These are phyloP conservation scores for Poecilia latipinna DNA, from an alignment of 2,113 vertebrate genomes.

Conservation along the genomic window DNA sequence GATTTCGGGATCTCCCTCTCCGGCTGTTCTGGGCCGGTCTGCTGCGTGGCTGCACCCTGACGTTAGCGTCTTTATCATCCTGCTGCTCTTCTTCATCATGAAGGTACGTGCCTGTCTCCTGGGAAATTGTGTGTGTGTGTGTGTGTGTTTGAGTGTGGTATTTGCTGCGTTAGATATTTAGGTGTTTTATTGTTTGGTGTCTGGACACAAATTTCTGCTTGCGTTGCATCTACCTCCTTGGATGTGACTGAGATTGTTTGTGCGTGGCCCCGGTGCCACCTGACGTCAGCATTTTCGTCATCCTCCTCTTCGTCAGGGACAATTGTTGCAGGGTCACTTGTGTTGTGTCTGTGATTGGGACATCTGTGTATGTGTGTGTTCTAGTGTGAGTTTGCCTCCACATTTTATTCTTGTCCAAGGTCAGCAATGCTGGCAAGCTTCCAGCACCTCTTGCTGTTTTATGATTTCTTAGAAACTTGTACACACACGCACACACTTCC, in stretches of 20 bases:
- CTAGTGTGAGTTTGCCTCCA: conserved; percentile 1
- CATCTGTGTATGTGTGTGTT: conserved; percentile 23
- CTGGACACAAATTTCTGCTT: not conserved
- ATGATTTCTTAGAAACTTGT: conserved; percentile 25
- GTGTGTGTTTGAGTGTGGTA: not conserved
- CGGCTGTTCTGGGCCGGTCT: conserved; percentile 84
- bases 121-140: not conserved
- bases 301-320: conserved; percentile 34
- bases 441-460: conserved; percentile 32
- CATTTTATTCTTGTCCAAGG: conserved; percentile 40
- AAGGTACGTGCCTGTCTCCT: conserved; percentile 81
- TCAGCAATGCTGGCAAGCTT: conserved; percentile 34
- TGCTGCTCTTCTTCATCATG: conserved; percentile 92
- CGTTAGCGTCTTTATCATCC: conserved; percentile 87
- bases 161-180: not conserved
- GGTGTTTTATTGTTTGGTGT: not conserved
- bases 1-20: conserved; percentile 69
- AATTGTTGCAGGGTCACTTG: conserved; percentile 51
- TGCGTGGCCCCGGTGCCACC: conserved; percentile 1
- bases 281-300: conserved; percentile 57
- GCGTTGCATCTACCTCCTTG: not conserved
- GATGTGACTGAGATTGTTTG: not conserved
- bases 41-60: conserved; percentile 90
- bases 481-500: not conserved
- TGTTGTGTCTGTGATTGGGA: conserved; percentile 35